Percentiles rank a stretch among this genome's conserved stretches.
phyloP scores from a whole-genome alignment of 1,140 invertebrate species.

The Eumaeus atala region DNA sequence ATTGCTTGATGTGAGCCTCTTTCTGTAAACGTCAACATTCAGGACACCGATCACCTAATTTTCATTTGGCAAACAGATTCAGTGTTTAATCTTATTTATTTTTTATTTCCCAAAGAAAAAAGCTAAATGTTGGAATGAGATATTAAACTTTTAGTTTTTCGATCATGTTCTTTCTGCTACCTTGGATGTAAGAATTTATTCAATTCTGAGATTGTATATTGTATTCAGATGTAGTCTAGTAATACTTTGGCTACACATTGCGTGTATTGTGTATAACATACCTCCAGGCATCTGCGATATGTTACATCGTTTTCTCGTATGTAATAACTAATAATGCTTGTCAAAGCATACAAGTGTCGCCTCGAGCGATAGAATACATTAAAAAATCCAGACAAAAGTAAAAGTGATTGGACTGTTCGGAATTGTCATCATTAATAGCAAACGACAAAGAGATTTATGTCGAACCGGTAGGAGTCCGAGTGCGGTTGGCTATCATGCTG shows the following conservation, averaged over 20 bases:
- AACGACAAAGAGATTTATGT: constrained; percentile 1
- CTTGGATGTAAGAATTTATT: too few relatives aligned
- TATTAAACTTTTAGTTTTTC: too few relatives aligned
- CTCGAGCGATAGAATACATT: background rate
- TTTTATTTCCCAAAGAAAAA: too few relatives aligned
- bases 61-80: too few relatives aligned
- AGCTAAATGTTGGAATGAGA: too few relatives aligned
- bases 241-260: background rate
- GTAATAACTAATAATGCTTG: background rate
- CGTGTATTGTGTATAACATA: background rate
- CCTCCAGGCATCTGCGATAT: background rate
- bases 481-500: background rate
- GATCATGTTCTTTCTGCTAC: too few relatives aligned
- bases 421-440: constrained; percentile 4
- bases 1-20: too few relatives aligned
- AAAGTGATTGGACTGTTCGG: background rate
- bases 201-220: too few relatives aligned
- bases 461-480: background rate
- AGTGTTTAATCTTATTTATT: too few relatives aligned
- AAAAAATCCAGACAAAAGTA: constrained; percentile 1
- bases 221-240: too few relatives aligned
- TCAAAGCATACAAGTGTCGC: background rate
- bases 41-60: too few relatives aligned
- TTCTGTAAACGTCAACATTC: too few relatives aligned
- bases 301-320: background rate